A percentile compares a stretch with the other conserved stretches of the same genome.
These are phyloP conservation scores for Morphnarchus princeps DNA, from an alignment of 2,113 vertebrate species.

Conservation along the genomic window DNA sequence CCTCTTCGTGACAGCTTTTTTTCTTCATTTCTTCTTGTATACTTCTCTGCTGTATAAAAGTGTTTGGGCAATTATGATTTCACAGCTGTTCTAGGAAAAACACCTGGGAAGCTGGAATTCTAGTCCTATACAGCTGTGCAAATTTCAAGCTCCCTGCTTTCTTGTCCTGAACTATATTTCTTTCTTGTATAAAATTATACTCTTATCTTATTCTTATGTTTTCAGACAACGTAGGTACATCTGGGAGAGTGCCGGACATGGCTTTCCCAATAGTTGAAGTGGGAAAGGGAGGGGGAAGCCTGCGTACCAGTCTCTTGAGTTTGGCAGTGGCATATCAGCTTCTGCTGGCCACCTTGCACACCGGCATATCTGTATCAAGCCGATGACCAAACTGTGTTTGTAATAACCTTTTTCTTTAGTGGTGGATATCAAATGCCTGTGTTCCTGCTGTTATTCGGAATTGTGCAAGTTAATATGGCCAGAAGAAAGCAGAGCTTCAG, in stretches of 20 bases:
- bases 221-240: accelerated
- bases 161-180: not conserved
- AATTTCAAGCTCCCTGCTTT: not conserved
- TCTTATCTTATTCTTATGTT: not conserved
- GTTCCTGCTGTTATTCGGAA: not conserved
- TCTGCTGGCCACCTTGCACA: not conserved
- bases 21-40: not conserved
- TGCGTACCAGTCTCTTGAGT: not conserved
- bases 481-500: not conserved
- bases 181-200: not conserved
- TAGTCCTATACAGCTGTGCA: not conserved
- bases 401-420: not conserved
- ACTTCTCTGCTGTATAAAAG: not conserved
- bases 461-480: not conserved
- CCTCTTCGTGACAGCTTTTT: not conserved
- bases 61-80: not conserved
- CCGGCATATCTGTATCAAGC: not conserved
- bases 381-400: not conserved
- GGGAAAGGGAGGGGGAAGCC: not conserved
- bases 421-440: not conserved
- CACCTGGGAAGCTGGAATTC: not conserved
- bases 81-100: not conserved
- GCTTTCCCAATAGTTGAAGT: not conserved
- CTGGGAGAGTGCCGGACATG: accelerated
- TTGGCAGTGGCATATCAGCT: not conserved